Evolutionary conservation across 2,113 vertebrate genomes (phyloP).

Genomic region (western clawed frog (Xenopus tropicalis)): DNA sequence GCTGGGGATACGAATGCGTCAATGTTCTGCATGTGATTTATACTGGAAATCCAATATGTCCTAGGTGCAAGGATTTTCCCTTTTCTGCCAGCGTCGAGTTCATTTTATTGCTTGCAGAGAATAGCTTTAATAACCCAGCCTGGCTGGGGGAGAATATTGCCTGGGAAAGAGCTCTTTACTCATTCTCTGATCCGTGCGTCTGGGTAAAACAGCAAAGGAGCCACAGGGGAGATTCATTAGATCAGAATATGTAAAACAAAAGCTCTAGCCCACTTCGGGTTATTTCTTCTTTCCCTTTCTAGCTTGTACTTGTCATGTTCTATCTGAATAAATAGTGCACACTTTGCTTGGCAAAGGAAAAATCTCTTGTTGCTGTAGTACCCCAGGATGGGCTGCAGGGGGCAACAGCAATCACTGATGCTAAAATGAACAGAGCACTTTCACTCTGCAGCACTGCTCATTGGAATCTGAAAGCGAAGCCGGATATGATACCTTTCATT

Average conservation of each 20-base stretch:
- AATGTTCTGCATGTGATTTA: too few species aligned
- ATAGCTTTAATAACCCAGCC: too few species aligned
- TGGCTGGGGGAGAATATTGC: too few species aligned
- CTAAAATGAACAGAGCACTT: too few species aligned
- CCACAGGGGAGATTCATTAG: conserved; percentile 32
- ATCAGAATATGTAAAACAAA: conserved; percentile 33
- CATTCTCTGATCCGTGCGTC: neutral
- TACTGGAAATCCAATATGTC: too few species aligned
- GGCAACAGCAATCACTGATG: conserved; percentile 5
- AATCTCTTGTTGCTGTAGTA: neutral
- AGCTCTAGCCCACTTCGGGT: conserved; percentile 10
- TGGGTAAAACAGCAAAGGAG: conserved; percentile 8
- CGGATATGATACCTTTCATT: too few species aligned
- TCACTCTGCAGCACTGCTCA: neutral
- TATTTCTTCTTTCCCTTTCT: conserved; percentile 2
- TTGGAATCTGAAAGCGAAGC: neutral
- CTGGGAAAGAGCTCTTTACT: neutral
- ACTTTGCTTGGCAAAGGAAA: conserved; percentile 6
- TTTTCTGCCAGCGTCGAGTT: neutral
- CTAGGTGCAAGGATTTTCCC: neutral
- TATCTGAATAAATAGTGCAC: conserved; percentile 19
- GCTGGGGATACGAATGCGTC: too few species aligned
- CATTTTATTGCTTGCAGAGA: too few species aligned
- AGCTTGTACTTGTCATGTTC: conserved; percentile 40
- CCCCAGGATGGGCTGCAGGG: conserved; percentile 4